Base-by-base conservation (phyloP, 2,113 vertebrate genomes). In the Burhinus oedicnemus region DNA sequence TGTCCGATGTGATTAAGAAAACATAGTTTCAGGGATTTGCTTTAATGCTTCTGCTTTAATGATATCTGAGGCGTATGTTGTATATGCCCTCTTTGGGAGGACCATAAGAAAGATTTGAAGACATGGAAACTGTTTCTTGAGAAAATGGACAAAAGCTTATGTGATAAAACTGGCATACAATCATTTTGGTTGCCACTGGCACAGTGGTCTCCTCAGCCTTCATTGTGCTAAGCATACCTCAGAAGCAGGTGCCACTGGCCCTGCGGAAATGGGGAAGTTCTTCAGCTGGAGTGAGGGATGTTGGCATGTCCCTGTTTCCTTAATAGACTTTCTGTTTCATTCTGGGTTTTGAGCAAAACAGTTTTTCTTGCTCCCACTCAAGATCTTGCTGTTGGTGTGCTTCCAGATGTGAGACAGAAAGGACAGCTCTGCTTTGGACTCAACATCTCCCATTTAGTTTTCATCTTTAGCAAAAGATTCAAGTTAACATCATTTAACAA, bases 161-260 rank as follows among this genome's bases (percentile, higher is more conserved):
- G 34, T 34, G 52, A 15, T 60, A 60, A 47, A 65, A 32, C 11
- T 62, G 45, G 26, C 29, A n/a, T 51, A 14, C 10, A 25, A 0
- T 57, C 12, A n/a, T 57, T 77, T 79, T 29, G 29, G 25, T 29
- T 88, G 75, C 36, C 11, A 7, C 2, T 58, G 66, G 29, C 49
- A 9, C 0, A 0, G 34, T 64, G 54, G 19, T 80, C 17, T 71
- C 27, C 16, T 87, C 40, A 51, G 34, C 54, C 58, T 71, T 85
- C 17, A 1, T 69, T 83, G n/a, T 87, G 81, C 68, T 62, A 60
- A 42, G 66, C 3, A 4, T 32, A 3, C 5, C 5, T 40, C 54
- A 72, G 81, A 58, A 61, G 14, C 0, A 0, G 47, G 29, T 38
- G 18, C 51, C 68, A 1, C 2, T 30, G 38, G 38, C 45, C n/a